These are phyloP conservation scores for Cnemophilus loriae DNA, from an alignment of 2,113 vertebrate genomes.

Conservation along the genomic window DNA sequence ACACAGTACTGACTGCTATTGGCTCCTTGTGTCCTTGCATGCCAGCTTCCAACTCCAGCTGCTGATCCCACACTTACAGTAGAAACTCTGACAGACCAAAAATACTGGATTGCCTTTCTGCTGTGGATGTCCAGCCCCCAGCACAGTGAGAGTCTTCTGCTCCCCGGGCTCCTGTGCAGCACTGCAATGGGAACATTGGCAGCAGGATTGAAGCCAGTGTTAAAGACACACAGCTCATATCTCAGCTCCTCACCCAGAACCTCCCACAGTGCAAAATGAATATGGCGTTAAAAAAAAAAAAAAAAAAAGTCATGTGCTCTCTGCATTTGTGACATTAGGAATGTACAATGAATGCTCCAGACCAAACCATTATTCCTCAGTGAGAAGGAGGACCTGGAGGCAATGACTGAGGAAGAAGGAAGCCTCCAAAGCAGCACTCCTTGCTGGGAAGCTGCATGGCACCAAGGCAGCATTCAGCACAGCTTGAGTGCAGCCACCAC, in stretches of 20 bases:
- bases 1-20: rapidly evolving
- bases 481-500: neutral
- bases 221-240: neutral
- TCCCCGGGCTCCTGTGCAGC: neutral
- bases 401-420: neutral
- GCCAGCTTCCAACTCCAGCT: neutral
- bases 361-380: neutral
- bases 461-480: neutral
- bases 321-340: neutral
- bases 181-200: neutral
- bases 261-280: neutral
- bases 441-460: neutral
- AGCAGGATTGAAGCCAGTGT: neutral
- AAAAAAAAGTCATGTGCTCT: neutral
- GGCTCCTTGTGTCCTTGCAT: neutral
- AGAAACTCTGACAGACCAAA: neutral
- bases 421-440: neutral
- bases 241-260: neutral
- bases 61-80: neutral
- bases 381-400: neutral
- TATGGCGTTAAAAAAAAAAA: neutral
- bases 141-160: neutral
- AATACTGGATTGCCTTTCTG: neutral
- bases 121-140: neutral
- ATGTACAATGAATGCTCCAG: neutral